Evolutionary conservation across 2,797 vertebrate genomes (phyloP).

Genomic region (Spea hammondii): DNA sequence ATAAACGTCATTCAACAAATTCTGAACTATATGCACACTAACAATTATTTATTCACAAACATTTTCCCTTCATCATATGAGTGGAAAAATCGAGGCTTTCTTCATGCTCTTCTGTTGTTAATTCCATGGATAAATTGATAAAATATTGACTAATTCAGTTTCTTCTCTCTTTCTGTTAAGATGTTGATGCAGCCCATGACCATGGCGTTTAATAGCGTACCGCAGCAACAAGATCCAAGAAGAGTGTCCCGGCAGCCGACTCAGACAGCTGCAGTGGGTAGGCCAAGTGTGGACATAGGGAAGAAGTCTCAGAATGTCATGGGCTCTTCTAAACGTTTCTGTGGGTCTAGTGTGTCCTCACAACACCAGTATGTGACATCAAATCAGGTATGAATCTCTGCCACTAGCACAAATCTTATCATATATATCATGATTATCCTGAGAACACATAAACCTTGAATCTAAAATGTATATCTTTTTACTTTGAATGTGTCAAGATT

Average conservation of each 20-base stretch:
- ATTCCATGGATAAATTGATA: too few species aligned
- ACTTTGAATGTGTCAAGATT: background rate
- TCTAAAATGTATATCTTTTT: background rate
- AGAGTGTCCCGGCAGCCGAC: conserved; percentile 55
- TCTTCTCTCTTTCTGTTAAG: conserved; percentile 60
- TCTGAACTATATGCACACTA: too few species aligned
- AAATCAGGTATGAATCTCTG: conserved; percentile 69
- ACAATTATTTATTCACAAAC: too few species aligned
- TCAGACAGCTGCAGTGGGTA: conserved; percentile 61
- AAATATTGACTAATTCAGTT: conserved; percentile 5
- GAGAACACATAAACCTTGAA: background rate
- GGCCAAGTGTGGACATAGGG: conserved; percentile 60
- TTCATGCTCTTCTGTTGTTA: too few species aligned
- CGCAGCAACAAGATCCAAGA: conserved; percentile 62
- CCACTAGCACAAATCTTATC: too few species aligned
- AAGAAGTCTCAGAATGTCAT: conserved; percentile 59
- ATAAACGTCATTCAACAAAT: background rate
- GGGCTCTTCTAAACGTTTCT: conserved; percentile 52
- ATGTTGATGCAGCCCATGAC: conserved; percentile 77
- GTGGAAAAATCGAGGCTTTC: too few species aligned
- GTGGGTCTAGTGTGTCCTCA: conserved; percentile 59
- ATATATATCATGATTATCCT: too few species aligned
- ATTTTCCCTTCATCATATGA: too few species aligned
- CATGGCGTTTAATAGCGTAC: conserved; percentile 61
- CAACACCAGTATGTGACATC: conserved; percentile 62